Conservation (phyloP, 1,140 invertebrate species). For the Magallana ariakensis region DNA sequence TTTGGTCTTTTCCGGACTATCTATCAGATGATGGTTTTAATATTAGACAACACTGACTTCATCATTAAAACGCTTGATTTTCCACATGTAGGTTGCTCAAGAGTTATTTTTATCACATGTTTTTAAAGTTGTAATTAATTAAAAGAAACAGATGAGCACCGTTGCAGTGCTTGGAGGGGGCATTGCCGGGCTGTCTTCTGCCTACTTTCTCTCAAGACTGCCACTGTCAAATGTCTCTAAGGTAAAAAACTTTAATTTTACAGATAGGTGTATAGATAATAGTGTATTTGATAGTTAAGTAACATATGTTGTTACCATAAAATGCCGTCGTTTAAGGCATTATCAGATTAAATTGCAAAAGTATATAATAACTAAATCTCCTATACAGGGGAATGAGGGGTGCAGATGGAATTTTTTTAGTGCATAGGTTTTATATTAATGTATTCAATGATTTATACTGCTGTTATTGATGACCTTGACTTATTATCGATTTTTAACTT, state of each 20-base stretch:
- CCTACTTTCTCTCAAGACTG: constrained; percentile 61
- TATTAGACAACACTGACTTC: background rate
- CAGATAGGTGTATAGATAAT: background rate
- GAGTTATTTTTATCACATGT: background rate
- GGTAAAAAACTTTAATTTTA: constrained; percentile 20
- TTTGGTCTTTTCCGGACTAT: too few relatives aligned
- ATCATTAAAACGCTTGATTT: background rate
- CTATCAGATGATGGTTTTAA: background rate
- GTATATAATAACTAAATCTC: too few relatives aligned
- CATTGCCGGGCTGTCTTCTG: constrained; percentile 61
- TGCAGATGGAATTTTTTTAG: too few relatives aligned
- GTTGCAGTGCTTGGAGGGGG: constrained; percentile 68
- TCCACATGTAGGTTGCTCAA: background rate
- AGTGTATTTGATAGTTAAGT: background rate
- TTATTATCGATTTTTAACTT: too few relatives aligned
- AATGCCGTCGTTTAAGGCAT: too few relatives aligned
- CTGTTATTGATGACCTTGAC: too few relatives aligned
- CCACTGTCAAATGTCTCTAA: constrained; percentile 56
- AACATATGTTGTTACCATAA: background rate
- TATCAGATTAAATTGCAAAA: too few relatives aligned
- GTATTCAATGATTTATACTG: too few relatives aligned
- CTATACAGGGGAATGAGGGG: too few relatives aligned
- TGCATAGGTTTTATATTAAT: too few relatives aligned
- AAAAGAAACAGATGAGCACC: constrained; percentile 43
- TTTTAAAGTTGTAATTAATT: background rate